phyloP scores from a whole-genome alignment of 2,797 vertebrate genomes.

The Trachops cirrhosus region DNA sequence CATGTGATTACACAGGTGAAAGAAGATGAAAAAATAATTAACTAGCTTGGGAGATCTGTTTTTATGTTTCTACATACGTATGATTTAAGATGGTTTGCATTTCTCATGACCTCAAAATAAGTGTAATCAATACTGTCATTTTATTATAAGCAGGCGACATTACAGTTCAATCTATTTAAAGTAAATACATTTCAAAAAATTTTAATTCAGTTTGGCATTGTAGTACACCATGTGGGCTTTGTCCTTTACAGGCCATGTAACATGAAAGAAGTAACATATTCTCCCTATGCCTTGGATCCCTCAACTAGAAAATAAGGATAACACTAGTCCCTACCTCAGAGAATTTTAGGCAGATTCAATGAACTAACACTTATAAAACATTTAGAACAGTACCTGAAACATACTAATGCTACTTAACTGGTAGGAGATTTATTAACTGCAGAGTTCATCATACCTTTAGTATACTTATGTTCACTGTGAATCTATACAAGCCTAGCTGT shows the following conservation, averaged over 20 bases:
- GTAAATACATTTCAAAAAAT: background rate
- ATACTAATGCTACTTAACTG: too few relatives aligned
- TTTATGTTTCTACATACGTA: background rate
- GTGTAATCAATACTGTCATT: background rate
- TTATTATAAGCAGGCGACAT: background rate
- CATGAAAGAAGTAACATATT: background rate
- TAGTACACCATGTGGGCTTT: background rate
- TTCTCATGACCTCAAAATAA: background rate
- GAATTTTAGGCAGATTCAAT: background rate
- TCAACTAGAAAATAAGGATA: background rate
- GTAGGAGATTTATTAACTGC: background rate
- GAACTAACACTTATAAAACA: background rate
- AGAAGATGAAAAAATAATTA: background rate
- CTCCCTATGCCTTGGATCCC: background rate
- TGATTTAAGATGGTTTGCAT: background rate
- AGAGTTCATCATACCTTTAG: background rate
- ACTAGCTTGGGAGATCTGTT: background rate
- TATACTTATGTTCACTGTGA: too few relatives aligned
- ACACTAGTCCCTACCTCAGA: background rate
- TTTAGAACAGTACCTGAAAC: background rate
- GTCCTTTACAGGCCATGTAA: background rate
- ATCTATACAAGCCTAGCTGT: too few relatives aligned
- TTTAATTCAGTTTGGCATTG: background rate
- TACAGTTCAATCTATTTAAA: background rate
- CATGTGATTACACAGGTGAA: conserved; percentile 31